Percentiles rank a stretch among this genome's conserved stretches.
Conservation (phyloP, 1,140 invertebrate species). For the Habropoda laboriosa region DNA sequence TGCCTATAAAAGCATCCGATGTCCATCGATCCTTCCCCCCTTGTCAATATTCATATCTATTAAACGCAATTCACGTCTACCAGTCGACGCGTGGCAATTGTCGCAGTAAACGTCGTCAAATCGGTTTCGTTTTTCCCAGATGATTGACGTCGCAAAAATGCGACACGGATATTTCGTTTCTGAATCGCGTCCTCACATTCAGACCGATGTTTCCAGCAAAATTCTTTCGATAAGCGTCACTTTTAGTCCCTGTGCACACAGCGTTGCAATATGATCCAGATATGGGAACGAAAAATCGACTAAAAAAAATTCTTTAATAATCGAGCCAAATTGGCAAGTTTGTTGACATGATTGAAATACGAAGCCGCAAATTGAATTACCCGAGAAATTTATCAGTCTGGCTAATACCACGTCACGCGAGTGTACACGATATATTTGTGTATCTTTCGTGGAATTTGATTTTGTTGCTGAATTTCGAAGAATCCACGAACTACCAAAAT, state of each 20-base stretch:
- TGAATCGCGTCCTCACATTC: not conserved
- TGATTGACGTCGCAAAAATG: slow-evolving; percentile 51
- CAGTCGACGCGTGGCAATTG: slow-evolving; percentile 42
- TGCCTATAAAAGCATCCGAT: slow-evolving; percentile 48
- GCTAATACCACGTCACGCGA: too few relatives aligned
- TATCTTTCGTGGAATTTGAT: too few relatives aligned
- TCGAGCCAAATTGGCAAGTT: too few relatives aligned
- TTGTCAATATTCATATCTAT: slow-evolving; percentile 69
- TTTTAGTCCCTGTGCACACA: not conserved
- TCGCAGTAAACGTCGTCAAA: slow-evolving; percentile 59
- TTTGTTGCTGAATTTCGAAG: too few relatives aligned
- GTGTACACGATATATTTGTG: too few relatives aligned
- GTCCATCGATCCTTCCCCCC: slow-evolving; percentile 46
- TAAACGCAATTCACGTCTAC: slow-evolving; percentile 69
- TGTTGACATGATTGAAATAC: too few relatives aligned
- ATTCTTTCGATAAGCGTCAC: not conserved
- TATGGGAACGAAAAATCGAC: too few relatives aligned
- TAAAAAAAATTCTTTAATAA: too few relatives aligned
- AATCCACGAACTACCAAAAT: too few relatives aligned
- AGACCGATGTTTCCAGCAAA: not conserved
- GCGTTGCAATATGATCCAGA: not conserved
- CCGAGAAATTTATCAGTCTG: too few relatives aligned
- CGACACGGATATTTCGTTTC: slow-evolving; percentile 42
- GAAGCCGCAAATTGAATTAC: too few relatives aligned
- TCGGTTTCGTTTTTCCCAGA: slow-evolving; percentile 30